Percentiles rank a stretch among this genome's conserved stretches.
Evolutionary conservation across 2,113 vertebrate genomes (phyloP).

Genomic region (Otis tarda): DNA sequence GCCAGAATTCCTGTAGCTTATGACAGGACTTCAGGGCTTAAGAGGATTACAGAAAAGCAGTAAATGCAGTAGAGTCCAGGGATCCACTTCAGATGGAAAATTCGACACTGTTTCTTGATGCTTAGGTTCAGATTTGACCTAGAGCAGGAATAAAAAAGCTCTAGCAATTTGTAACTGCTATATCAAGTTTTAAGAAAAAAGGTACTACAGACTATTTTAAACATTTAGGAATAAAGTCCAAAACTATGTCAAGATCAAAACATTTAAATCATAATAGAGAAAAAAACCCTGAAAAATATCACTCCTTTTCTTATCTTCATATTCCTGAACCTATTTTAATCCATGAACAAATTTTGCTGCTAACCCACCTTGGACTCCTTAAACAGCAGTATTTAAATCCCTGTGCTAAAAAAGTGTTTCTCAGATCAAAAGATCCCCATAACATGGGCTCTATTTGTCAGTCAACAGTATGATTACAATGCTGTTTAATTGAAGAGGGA

Average conservation of each 20-base stretch:
- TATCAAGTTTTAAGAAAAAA: background rate
- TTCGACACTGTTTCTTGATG: background rate
- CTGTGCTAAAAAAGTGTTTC: background rate
- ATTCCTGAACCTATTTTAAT: background rate
- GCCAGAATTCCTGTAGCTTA: background rate
- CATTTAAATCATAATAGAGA: background rate
- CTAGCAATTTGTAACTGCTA: background rate
- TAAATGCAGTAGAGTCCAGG: background rate
- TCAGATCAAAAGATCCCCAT: background rate
- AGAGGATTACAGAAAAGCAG: background rate
- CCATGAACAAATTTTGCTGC: background rate
- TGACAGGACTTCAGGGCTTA: background rate
- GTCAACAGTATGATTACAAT: background rate
- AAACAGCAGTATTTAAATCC: background rate
- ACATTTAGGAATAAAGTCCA: background rate
- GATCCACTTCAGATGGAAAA: background rate
- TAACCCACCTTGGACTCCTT: background rate
- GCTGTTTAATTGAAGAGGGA: background rate
- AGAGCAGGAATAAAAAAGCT: background rate
- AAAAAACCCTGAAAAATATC: background rate
- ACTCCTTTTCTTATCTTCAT: background rate
- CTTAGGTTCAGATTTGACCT: background rate
- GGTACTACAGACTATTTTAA: background rate
- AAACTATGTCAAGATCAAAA: background rate
- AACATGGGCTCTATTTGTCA: background rate